A percentile compares a stretch with the other conserved stretches of the same genome.
These are phyloP conservation scores for Tychaedon coryphoeus DNA, from an alignment of 2,113 vertebrate genomes.

Conservation along the genomic window DNA sequence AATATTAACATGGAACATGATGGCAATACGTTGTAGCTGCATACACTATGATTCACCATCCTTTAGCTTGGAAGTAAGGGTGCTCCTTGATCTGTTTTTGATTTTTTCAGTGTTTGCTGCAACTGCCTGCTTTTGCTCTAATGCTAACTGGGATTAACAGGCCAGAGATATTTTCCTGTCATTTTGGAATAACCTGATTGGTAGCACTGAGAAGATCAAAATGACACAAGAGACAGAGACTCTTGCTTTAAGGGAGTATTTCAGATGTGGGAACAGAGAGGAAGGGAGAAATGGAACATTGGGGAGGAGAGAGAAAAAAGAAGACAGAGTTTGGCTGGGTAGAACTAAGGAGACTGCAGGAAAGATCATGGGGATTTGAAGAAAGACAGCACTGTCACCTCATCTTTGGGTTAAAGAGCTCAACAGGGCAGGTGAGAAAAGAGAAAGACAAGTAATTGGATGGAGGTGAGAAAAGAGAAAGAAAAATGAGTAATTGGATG, in stretches of 20 bases:
- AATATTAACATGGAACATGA: not conserved
- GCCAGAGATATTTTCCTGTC: conserved; percentile 37
- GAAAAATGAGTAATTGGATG: not conserved
- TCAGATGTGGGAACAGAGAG: not conserved
- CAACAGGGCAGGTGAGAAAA: not conserved
- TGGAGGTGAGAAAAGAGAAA: not conserved
- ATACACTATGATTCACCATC: not conserved
- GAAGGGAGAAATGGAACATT: not conserved
- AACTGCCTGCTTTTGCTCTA: not conserved
- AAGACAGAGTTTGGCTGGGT: not conserved
- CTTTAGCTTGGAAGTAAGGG: not conserved
- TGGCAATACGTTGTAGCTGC: not conserved
- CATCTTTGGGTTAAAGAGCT: not conserved
- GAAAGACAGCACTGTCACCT: not conserved
- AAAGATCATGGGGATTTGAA: not conserved
- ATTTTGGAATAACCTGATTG: conserved; percentile 14
- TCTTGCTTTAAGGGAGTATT: conserved; percentile 36
- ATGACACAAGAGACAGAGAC: conserved; percentile 24
- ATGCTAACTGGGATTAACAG: not conserved
- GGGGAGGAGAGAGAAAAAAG: not conserved
- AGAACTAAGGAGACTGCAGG: not conserved
- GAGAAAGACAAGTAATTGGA: not conserved
- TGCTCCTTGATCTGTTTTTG: not conserved
- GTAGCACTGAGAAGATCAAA: conserved; percentile 36
- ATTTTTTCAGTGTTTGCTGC: not conserved